phyloP scores from a whole-genome alignment of 2,797 vertebrate genomes.

The Nannoperca australis region DNA sequence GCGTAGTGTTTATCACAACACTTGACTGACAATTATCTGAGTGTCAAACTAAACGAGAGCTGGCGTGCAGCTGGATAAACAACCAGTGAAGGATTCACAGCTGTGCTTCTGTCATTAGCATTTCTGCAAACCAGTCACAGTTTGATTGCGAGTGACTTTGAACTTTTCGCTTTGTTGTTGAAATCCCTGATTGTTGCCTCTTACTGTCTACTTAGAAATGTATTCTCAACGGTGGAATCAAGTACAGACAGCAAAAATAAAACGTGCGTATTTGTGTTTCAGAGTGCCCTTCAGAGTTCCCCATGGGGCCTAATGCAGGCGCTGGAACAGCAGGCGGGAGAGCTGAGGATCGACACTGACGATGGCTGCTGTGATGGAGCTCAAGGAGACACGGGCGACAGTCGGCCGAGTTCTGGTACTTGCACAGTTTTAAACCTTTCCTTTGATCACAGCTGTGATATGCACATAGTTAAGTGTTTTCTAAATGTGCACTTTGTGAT shows the following conservation, averaged over 20 bases:
- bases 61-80: conserved; percentile 29
- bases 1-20: background rate
- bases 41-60: conserved; percentile 11
- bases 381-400: conserved; percentile 77
- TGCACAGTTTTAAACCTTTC: conserved; percentile 19
- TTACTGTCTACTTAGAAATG: conserved; percentile 10
- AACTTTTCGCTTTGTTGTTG: conserved; percentile 34
- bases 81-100: conserved; percentile 26
- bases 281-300: conserved; percentile 85
- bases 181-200: conserved; percentile 42
- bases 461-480: conserved; percentile 14
- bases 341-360: conserved; percentile 82
- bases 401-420: conserved; percentile 87
- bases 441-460: conserved; percentile 8
- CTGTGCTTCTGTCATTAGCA: conserved; percentile 33
- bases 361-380: conserved; percentile 62
- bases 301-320: conserved; percentile 88
- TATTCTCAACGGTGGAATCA: conserved; percentile 12
- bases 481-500: conserved; percentile 23
- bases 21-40: conserved; percentile 8
- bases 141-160: conserved; percentile 35
- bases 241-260: background rate
- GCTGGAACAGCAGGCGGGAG: conserved; percentile 90
- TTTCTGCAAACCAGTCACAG: conserved; percentile 18
- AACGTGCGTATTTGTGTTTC: conserved; percentile 57